phyloP scores from a whole-genome alignment of 2,797 vertebrate genomes.

The Leucoraja ocellata region DNA sequence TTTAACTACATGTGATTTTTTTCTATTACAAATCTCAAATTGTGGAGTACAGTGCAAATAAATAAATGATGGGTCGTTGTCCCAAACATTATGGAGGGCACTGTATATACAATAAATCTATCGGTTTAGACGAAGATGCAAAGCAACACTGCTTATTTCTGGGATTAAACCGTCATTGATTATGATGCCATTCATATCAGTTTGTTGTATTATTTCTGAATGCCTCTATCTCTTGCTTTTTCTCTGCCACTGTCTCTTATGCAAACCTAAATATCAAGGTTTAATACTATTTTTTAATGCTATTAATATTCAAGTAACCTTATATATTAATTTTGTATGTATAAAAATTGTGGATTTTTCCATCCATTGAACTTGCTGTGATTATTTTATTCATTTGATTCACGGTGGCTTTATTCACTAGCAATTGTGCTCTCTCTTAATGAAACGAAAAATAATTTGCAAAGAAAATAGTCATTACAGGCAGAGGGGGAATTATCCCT shows the following conservation, averaged over 20 bases:
- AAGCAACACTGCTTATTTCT: background rate
- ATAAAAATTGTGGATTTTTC: background rate
- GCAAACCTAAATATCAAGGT: background rate
- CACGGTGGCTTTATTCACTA: background rate
- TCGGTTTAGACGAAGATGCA: background rate
- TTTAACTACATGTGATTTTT: no score
- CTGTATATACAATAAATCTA: background rate
- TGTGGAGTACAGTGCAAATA: no score
- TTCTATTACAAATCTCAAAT: no score
- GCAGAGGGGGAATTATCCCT: background rate
- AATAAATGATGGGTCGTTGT: no score
- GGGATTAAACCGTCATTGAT: background rate
- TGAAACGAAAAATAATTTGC: background rate
- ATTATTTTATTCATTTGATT: background rate
- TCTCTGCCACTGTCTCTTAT: background rate
- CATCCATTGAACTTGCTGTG: background rate
- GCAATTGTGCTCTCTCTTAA: background rate
- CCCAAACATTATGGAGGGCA: no score
- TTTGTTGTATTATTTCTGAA: background rate
- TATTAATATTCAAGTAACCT: background rate
- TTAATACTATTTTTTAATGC: background rate
- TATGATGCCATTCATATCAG: background rate
- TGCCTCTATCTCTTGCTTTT: background rate
- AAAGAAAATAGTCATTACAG: background rate
- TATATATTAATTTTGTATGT: background rate